Evolutionary conservation across 2,888 invertebrate species (phyloP).

Genomic region (Leuctra nigra): DNA sequence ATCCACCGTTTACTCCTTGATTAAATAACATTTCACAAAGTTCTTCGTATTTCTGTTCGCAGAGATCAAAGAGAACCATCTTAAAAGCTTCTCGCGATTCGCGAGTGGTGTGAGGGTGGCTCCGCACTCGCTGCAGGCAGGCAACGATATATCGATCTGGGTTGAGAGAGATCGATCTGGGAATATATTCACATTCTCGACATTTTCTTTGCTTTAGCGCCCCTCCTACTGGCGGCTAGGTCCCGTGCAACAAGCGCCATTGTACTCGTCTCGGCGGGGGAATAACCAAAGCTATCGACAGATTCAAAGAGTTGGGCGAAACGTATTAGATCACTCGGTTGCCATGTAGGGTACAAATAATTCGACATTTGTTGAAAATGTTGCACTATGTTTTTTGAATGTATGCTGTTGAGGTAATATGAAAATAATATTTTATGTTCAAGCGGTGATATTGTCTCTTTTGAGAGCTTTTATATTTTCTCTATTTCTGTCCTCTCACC

Average conservation of each 20-base stretch:
- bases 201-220: background rate
- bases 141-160: no score
- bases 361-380: no score
- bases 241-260: background rate
- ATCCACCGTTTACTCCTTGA: conserved; percentile 8
- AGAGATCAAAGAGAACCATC: conserved; percentile 10
- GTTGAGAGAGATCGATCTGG: conserved; percentile 5
- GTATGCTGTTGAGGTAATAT: no score
- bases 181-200: conserved; percentile 18
- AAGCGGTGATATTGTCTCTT: no score
- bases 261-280: conserved; percentile 2
- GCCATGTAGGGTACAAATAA: no score
- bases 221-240: background rate
- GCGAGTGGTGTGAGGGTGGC: no score
- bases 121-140: no score
- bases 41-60: conserved; percentile 3
- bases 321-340: conserved; percentile 12
- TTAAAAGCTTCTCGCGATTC: no score
- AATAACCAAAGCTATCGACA: conserved; percentile 17
- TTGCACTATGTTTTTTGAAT: no score
- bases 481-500: no score
- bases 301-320: conserved; percentile 10
- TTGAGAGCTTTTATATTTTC: no score
- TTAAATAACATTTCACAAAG: conserved; percentile 15
- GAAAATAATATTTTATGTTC: no score